Evolutionary conservation across 1,140 invertebrate genomes (phyloP).

Genomic region (Drosophila ironensis): DNA sequence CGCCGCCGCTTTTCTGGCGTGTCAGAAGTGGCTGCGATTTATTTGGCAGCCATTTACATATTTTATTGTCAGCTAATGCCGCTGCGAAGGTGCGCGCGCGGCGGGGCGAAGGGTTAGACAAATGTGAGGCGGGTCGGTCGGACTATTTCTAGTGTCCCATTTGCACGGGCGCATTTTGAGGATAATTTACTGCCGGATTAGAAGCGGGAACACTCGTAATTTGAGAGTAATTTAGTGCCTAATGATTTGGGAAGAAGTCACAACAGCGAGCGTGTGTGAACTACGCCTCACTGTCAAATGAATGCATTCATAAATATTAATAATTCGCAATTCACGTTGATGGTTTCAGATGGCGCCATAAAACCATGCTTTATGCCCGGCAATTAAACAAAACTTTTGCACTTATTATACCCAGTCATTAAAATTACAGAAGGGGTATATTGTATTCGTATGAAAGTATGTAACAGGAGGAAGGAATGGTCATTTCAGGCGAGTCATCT

Average conservation of each 20-base stretch:
- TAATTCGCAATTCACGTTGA: too few species aligned
- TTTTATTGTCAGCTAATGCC: constrained; percentile 73
- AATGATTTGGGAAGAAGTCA: constrained; percentile 18
- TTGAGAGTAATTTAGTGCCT: constrained; percentile 37
- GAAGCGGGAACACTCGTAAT: constrained; percentile 30
- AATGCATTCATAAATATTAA: too few species aligned
- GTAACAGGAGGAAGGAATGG: too few species aligned
- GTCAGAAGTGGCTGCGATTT: constrained; percentile 70
- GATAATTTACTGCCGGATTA: constrained; percentile 34
- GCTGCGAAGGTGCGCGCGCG: constrained; percentile 4
- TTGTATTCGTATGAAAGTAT: too few species aligned
- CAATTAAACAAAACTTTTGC: too few species aligned
- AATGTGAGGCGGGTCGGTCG: not conserved
- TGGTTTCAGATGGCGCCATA: too few species aligned
- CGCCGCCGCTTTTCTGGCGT: constrained; percentile 5
- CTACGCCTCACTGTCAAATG: too few species aligned
- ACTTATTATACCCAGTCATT: too few species aligned
- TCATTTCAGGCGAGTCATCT: too few species aligned
- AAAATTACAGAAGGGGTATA: too few species aligned
- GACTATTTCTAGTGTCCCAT: constrained; percentile 22
- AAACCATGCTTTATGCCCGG: too few species aligned
- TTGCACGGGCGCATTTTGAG: constrained; percentile 8
- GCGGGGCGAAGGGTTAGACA: not conserved
- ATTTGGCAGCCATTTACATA: constrained; percentile 74
- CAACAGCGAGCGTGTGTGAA: too few species aligned